These are phyloP conservation scores for Phalacrocorax brasilianus DNA, from an alignment of 2,113 vertebrate species.

Conservation along the genomic window DNA sequence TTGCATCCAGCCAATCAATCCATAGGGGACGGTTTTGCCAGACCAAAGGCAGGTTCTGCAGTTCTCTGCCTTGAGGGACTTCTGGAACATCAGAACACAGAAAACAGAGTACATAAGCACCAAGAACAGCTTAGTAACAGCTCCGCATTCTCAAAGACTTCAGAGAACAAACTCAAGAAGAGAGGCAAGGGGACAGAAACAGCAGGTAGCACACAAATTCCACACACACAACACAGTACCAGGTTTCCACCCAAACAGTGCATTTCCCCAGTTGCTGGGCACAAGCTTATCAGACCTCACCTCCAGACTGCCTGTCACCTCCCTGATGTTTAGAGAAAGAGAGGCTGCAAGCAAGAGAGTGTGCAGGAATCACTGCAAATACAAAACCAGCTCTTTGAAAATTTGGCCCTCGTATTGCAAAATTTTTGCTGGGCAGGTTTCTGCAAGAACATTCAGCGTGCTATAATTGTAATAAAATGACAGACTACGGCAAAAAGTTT, in stretches of 20 bases:
- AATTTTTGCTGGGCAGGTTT: slow-evolving; percentile 15
- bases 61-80: not conserved
- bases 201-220: not conserved
- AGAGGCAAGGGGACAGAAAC: not conserved
- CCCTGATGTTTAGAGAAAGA: not conserved
- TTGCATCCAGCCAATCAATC: not conserved
- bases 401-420: not conserved
- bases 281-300: not conserved
- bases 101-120: not conserved
- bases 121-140: not conserved
- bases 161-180: not conserved
- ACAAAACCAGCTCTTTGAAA: slow-evolving; percentile 42
- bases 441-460: slow-evolving; percentile 36
- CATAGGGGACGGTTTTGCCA: not conserved
- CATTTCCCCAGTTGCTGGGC: not conserved
- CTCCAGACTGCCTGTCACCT: not conserved
- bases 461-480: not conserved
- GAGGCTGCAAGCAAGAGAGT: accelerated
- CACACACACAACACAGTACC: not conserved
- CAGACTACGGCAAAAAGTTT: not conserved
- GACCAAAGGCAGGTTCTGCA: not conserved
- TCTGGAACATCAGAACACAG: not conserved
- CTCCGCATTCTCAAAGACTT: not conserved
- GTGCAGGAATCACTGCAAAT: not conserved
- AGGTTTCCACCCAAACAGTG: not conserved